phyloP scores from a whole-genome alignment of 2,797 vertebrate genomes.

The Champsocephalus esox region DNA sequence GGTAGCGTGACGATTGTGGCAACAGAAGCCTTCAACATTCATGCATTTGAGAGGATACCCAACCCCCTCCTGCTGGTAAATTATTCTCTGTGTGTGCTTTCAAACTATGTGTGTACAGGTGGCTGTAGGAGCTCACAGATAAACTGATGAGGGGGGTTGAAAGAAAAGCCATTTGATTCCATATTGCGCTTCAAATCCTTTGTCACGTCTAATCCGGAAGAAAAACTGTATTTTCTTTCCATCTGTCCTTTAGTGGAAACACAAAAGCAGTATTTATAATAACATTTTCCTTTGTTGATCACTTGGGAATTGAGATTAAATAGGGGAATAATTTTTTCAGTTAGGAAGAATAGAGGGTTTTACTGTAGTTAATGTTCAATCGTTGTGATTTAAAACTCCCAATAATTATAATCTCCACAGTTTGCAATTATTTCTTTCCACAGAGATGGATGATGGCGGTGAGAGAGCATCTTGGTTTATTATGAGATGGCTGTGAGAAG shows the following conservation, averaged over 20 bases:
- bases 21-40: constrained; percentile 22
- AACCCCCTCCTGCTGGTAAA: constrained; percentile 6
- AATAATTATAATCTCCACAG: not conserved
- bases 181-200: not conserved
- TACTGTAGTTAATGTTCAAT: not conserved
- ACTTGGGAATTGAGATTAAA: constrained; percentile 15
- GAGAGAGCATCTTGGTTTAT: constrained; percentile 14
- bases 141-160: not conserved
- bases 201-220: constrained; percentile 9
- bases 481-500: constrained; percentile 19
- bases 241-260: not conserved
- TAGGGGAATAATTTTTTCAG: constrained; percentile 2
- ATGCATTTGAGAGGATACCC: constrained; percentile 6
- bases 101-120: constrained; percentile 19
- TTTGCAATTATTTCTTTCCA: constrained; percentile 10
- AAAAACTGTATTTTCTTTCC: not conserved
- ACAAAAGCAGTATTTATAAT: constrained; percentile 1
- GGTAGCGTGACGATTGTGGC: constrained; percentile 23
- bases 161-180: not conserved
- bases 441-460: not conserved
- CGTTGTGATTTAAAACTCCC: not conserved
- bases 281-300: not conserved
- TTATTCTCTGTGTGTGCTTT: constrained; percentile 8
- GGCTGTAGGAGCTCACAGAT: constrained; percentile 3
- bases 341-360: not conserved